Evolutionary conservation across 2,888 invertebrate species (phyloP).

Genomic region (Rhynchonema sp.): DNA sequence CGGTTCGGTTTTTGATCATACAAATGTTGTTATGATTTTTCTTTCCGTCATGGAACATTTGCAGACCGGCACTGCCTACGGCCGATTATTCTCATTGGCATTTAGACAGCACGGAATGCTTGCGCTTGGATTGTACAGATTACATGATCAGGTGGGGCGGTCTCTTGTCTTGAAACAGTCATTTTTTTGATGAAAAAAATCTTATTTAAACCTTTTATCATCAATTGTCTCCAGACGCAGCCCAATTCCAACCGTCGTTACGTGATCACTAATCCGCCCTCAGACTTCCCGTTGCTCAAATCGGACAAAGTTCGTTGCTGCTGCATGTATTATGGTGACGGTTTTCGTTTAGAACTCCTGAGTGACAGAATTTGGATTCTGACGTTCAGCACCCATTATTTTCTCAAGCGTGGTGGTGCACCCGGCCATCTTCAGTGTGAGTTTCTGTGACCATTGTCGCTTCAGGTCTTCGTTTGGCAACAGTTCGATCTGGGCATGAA

Average conservation of each 20-base stretch:
- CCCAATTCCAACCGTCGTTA: constrained; percentile 67
- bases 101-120: constrained; percentile 88
- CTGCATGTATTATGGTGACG: too few relatives aligned
- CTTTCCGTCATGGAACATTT: not conserved
- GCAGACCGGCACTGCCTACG: constrained; percentile 43
- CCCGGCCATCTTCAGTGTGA: too few relatives aligned
- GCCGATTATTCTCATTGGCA: constrained; percentile 81
- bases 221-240: constrained; percentile 13
- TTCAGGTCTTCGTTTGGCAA: constrained; percentile 3
- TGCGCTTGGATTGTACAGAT: constrained; percentile 86
- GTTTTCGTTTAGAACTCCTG: too few relatives aligned
- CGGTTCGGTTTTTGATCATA: too few relatives aligned
- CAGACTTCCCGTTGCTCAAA: constrained; percentile 80
- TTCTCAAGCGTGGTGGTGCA: too few relatives aligned
- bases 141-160: constrained; percentile 16
- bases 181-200: too few relatives aligned
- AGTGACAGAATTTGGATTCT: too few relatives aligned
- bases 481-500: constrained; percentile 3
- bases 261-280: constrained; percentile 95
- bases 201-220: too few relatives aligned
- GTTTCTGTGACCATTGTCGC: not conserved
- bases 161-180: too few relatives aligned
- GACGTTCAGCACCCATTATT: too few relatives aligned
- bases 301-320: constrained; percentile 87
- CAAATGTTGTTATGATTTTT: not conserved